Base-by-base conservation (phyloP, 2,888 invertebrate species). In the Mythimna vitellina region DNA sequence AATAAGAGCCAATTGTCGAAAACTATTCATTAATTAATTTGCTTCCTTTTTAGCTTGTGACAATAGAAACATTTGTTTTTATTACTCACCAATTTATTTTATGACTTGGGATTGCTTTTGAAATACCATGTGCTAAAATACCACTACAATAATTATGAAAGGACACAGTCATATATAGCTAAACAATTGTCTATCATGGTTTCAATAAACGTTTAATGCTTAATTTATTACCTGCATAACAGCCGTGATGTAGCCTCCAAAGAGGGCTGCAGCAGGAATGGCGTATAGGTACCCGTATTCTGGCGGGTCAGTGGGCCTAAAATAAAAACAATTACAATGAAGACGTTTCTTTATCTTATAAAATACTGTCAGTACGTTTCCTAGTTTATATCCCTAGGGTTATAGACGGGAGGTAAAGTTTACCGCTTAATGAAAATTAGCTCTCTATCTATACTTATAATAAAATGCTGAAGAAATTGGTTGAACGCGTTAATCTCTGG, bases 281-380 rank as follows among this genome's bases (percentile, higher is more conserved):
- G 95, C 97, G 90, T 98, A 99, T 69, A 99, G 94, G 85, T 97
- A 97, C 84, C 98, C 98, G 93, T 98, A 97, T 95, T 98, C 99
- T 87, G 98, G 98, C 4, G 99, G 98, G 92, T 99, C 99, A 76
- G 96, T 97, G n/a, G 98, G 97, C 87, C 97, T 97, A 69, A 56
- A 57, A 57, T 57, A 35, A 57, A 57, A 57, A 4, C 10, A 10
- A 20, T 22, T 10, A 9, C 14, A 29, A 54, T 56, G 5, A 29
- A 29, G 29, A 57, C 5, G 9, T 51, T 46, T 46, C 17, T 17
- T 46, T 46, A 17, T 46, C 12, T 42, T 53, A 3, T 53, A 2
- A 17, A 6, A 29, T 29, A 29, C 29, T 29, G 29, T 29, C 29
- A 22, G 22, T 25, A 12, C 35, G 1, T 25, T 29, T 56, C 25